Conservation (phyloP, 2,888 invertebrate genomes). For the Imbricaverruca yamaguchii region DNA sequence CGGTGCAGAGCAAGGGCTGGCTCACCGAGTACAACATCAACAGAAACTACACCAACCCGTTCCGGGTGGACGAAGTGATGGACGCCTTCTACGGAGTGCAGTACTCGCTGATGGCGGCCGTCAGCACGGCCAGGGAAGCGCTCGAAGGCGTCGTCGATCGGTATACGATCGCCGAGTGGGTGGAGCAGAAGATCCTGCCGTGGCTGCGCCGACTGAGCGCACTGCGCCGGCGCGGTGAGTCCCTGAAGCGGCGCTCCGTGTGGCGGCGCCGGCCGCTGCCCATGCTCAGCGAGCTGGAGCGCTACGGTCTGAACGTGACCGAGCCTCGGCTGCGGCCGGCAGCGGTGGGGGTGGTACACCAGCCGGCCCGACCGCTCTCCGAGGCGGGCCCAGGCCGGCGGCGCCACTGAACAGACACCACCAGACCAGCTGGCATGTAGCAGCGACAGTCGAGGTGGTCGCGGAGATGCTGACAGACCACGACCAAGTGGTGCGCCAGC, state of each 20-base stretch:
- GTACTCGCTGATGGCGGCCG: slow-evolving; percentile 40
- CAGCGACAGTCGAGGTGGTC: too few relatives aligned
- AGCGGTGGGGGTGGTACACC: not conserved
- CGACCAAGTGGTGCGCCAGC: too few relatives aligned
- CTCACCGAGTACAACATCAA: slow-evolving; percentile 60
- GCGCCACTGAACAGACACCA: too few relatives aligned
- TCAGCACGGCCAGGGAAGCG: slow-evolving; percentile 50
- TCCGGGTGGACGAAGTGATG: slow-evolving; percentile 45
- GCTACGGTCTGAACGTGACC: not conserved
- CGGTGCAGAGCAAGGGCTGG: slow-evolving; percentile 51
- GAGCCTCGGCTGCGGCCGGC: not conserved
- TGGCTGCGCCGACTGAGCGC: slow-evolving; percentile 47
- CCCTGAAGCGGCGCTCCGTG: slow-evolving; percentile 30
- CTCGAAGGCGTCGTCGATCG: slow-evolving; percentile 54
- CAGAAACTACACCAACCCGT: slow-evolving; percentile 53
- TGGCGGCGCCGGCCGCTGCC: slow-evolving; percentile 33
- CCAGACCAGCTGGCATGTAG: too few relatives aligned
- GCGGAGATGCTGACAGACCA: too few relatives aligned
- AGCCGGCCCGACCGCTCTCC: too few relatives aligned
- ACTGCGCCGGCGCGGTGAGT: slow-evolving; percentile 38
- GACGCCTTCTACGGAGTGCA: slow-evolving; percentile 30
- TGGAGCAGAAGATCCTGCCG: slow-evolving; percentile 58
- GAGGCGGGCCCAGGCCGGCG: too few relatives aligned
- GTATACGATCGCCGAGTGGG: slow-evolving; percentile 55
- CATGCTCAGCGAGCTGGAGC: not conserved